Percentiles rank a stretch among this genome's conserved stretches.
Evolutionary conservation across 1,140 invertebrate genomes (phyloP).

Genomic region (Cydia splendana): DNA sequence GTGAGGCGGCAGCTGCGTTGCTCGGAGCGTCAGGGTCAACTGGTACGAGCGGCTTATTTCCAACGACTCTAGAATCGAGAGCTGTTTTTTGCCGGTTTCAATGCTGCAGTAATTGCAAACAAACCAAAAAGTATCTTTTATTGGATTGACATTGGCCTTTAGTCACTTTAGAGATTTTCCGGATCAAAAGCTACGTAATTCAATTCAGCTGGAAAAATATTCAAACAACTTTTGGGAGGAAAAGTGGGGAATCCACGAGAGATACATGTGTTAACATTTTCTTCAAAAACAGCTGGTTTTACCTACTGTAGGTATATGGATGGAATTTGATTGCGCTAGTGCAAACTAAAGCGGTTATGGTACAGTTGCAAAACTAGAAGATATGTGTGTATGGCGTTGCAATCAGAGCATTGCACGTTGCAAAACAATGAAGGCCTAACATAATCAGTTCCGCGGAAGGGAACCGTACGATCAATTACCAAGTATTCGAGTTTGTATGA

Average conservation of each 20-base stretch:
- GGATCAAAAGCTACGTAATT: background rate
- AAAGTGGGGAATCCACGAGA: background rate
- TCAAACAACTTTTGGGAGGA: background rate
- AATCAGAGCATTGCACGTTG: conserved; percentile 69
- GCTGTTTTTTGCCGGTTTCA: conserved; percentile 55
- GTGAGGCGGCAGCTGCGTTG: conserved; percentile 48
- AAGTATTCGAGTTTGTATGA: conserved; percentile 8
- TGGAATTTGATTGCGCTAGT: background rate
- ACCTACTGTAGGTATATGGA: background rate
- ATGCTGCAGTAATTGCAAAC: conserved; percentile 47
- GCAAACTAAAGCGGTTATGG: conserved; percentile 43
- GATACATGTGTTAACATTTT: background rate
- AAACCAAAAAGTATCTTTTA: conserved; percentile 40
- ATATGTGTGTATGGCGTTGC: conserved; percentile 53
- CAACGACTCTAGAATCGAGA: conserved; percentile 49
- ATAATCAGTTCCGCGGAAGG: conserved; percentile 59
- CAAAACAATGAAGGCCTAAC: conserved; percentile 58
- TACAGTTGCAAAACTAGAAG: conserved; percentile 48
- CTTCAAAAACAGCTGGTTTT: background rate
- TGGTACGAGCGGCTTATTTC: conserved; percentile 49
- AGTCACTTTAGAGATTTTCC: conserved; percentile 32
- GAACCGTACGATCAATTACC: conserved; percentile 44
- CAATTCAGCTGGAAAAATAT: background rate
- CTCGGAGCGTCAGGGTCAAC: conserved; percentile 68
- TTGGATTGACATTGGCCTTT: conserved; percentile 40